These are phyloP conservation scores for Piscicola geometra DNA, from an alignment of 2,888 invertebrate genomes.

Conservation along the genomic window DNA sequence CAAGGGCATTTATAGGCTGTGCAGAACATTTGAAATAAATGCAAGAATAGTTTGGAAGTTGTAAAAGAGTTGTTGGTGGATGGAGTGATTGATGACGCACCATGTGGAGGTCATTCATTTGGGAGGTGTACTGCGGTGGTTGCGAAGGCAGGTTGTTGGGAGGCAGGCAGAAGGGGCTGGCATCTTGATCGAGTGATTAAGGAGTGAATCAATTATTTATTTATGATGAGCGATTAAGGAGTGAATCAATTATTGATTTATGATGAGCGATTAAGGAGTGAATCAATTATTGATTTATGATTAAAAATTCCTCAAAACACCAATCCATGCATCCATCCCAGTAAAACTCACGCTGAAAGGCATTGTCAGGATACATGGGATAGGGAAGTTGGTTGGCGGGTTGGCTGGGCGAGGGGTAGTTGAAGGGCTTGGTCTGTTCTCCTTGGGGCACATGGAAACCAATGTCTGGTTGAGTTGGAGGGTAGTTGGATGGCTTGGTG, in stretches of 20 bases:
- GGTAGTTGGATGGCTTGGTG: not conserved
- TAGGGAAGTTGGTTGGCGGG: slow-evolving; percentile 17
- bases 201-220: not conserved
- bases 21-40: too few species aligned
- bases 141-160: not conserved
- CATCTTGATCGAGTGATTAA: not conserved
- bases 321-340: not conserved
- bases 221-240: not conserved
- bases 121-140: slow-evolving; percentile 15
- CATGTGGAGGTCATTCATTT: too few species aligned
- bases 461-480: not conserved
- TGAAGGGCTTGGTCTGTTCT: slow-evolving; percentile 3
- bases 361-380: not conserved
- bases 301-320: too few species aligned
- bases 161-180: not conserved
- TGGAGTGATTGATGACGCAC: too few species aligned
- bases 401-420: slow-evolving; percentile 38
- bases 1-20: too few species aligned
- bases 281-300: too few species aligned
- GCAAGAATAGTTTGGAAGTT: too few species aligned
- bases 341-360: not conserved
- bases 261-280: not conserved
- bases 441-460: too few species aligned
- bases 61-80: too few species aligned
- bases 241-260: not conserved